Evolutionary conservation across 2,888 invertebrate genomes (phyloP), one percentile per base, ranked within the genome.

Genomic region (Drosophila planitibia): DNA sequence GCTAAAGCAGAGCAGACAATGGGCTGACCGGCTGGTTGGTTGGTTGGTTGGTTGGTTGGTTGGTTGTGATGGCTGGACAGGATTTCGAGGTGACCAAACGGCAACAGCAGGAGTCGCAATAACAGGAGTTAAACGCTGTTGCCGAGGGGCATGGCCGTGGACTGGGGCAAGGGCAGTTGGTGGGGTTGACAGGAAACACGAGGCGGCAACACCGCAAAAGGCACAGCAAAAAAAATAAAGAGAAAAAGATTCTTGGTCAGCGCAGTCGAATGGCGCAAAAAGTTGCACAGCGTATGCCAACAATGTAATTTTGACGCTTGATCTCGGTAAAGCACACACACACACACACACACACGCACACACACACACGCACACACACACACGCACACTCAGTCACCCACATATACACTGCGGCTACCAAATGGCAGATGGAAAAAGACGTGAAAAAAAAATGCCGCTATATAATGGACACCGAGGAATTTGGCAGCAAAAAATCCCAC

Each of bases 221-320:
- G 60, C 65, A 61, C 68, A 60, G 16, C 14, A 22, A 33, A 10
- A 52, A 52, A 32, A 52, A 32, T 32, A 52, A 32, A 32, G 1
- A 52, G 10, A 14, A 53, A 75, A 62, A 75, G 66, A 81, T 76
- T 71, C 66, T 64, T 79, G 69, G 39, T 60, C 78, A 72, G 60
- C 78, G 41, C 41, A 65, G 25, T 19, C 66, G 64, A 80, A 58
- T 58, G 64, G 66, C 22, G 78, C 70, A 77, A 68, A 74, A 85
- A 81, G 73, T 73, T 74, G 74, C 65, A 58, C 83, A 81, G 83
- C 87, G 89, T 89, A 89, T 85, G 87, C 89, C 89, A 89, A 84
- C 85, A 85, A 85, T 89, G 85, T 90, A 88, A 90, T 89, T 85
- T 89, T 90, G 89, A 90, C 85, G 85, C 90, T 89, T 85, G 85